Evolutionary conservation across 2,797 vertebrate genomes (phyloP).

Genomic region (Hyperoplus immaculatus): DNA sequence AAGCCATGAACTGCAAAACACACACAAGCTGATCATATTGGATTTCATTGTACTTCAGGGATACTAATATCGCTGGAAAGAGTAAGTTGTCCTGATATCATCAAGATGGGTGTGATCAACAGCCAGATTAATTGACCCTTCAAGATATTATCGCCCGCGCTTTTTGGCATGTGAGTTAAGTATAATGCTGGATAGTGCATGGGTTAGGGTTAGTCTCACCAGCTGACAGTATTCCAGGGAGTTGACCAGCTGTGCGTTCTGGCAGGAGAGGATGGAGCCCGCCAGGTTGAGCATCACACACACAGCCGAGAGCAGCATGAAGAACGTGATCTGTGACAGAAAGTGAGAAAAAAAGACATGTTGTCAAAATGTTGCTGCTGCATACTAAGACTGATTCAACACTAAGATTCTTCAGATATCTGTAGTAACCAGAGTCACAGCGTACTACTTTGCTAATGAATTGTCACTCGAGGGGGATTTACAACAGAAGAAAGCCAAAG

Average conservation of each 20-base stretch:
- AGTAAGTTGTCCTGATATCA: neutral
- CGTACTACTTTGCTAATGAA: slow-evolving; percentile 23
- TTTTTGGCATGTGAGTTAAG: neutral
- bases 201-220: slow-evolving; percentile 85
- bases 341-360: neutral
- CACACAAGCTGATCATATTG: neutral
- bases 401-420: slow-evolving; percentile 1
- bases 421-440: neutral
- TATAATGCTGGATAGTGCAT: neutral
- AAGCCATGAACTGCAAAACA: neutral
- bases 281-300: slow-evolving; percentile 99
- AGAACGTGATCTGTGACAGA: slow-evolving; percentile 94
- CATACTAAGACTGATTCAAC: slow-evolving; percentile 2
- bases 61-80: neutral
- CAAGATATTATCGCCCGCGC: neutral
- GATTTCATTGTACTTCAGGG: neutral
- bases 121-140: too few species aligned
- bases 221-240: slow-evolving; percentile 96
- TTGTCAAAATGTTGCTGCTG: slow-evolving; percentile 30
- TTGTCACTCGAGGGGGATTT: slow-evolving; percentile 36
- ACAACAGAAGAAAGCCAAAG: slow-evolving; percentile 26
- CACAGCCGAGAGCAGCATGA: slow-evolving; percentile 98
- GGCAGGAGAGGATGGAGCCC: slow-evolving; percentile 98
- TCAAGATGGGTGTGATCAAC: neutral
- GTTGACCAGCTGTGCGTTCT: slow-evolving; percentile 97